Percentiles rank a stretch among this genome's conserved stretches.
phyloP scores from a whole-genome alignment of 2,797 vertebrate genomes.

The Todus mexicanus region DNA sequence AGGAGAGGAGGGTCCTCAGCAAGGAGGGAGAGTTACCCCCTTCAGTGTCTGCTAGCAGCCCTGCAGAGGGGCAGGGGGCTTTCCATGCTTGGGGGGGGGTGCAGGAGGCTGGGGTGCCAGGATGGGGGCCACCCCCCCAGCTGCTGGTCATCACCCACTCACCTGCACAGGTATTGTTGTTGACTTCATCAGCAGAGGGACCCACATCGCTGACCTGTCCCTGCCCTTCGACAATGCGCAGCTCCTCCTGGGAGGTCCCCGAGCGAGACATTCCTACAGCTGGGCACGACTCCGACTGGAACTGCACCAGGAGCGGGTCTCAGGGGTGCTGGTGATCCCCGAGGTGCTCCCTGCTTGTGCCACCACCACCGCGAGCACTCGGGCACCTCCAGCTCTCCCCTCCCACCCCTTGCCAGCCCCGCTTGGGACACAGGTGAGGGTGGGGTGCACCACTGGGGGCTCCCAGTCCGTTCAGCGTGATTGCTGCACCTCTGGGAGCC shows the following conservation, averaged over 20 bases:
- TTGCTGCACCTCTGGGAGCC: neutral
- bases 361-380: neutral
- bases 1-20: neutral
- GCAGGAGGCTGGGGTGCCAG: neutral
- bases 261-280: constrained; percentile 82
- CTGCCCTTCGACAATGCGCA: constrained; percentile 93
- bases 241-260: constrained; percentile 90
- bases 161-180: constrained; percentile 96
- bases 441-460: accelerated
- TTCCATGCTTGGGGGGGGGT: accelerated
- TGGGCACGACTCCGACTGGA: constrained; percentile 90
- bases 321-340: neutral
- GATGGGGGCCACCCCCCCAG: neutral
- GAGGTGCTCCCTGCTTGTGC: neutral
- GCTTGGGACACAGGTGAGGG: accelerated
- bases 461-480: accelerated
- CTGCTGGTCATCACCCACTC: neutral
- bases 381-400: neutral
- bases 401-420: accelerated
- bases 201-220: constrained; percentile 85
- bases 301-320: constrained; percentile 65
- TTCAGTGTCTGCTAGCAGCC: neutral
- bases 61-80: neutral
- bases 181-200: constrained; percentile 92
- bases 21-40: neutral